Percentiles rank a stretch among this genome's conserved stretches.
Evolutionary conservation across 2,797 vertebrate species (phyloP).

Genomic region (Tangara arthus): DNA sequence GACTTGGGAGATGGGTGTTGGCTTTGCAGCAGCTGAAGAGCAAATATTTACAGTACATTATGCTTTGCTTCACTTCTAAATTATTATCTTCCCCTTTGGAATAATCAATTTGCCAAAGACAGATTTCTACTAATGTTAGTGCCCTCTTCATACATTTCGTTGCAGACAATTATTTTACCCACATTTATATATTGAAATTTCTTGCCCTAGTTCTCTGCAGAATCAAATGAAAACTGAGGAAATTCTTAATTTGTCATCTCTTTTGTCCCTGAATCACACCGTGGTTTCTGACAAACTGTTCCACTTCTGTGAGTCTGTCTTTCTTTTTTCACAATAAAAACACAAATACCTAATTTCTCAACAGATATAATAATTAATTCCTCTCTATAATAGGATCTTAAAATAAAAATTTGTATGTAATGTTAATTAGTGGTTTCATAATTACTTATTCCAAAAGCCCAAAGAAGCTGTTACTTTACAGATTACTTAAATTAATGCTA

Average conservation of each 20-base stretch:
- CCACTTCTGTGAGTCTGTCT: neutral
- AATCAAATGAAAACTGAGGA: neutral
- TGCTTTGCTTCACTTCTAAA: constrained; percentile 1
- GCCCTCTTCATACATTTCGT: neutral
- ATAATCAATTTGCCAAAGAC: constrained; percentile 26
- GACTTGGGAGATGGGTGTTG: constrained; percentile 52
- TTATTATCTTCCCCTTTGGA: constrained; percentile 42
- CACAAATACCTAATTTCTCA: neutral
- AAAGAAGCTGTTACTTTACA: neutral
- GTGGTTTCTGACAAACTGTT: neutral
- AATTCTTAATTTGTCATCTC: neutral
- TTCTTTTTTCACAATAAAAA: neutral
- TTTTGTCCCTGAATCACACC: neutral
- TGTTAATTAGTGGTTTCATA: neutral
- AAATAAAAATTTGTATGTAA: neutral
- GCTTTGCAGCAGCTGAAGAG: constrained; percentile 39
- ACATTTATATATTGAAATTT: neutral
- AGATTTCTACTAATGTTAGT: neutral
- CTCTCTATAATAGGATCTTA: neutral
- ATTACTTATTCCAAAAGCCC: neutral
- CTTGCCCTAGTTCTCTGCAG: neutral
- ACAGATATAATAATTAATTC: neutral
- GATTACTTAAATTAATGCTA: neutral
- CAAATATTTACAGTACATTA: constrained; percentile 66
- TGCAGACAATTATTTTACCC: neutral